Base-by-base conservation (phyloP, 2,888 invertebrate species). In the Iphiclides podalirius region DNA sequence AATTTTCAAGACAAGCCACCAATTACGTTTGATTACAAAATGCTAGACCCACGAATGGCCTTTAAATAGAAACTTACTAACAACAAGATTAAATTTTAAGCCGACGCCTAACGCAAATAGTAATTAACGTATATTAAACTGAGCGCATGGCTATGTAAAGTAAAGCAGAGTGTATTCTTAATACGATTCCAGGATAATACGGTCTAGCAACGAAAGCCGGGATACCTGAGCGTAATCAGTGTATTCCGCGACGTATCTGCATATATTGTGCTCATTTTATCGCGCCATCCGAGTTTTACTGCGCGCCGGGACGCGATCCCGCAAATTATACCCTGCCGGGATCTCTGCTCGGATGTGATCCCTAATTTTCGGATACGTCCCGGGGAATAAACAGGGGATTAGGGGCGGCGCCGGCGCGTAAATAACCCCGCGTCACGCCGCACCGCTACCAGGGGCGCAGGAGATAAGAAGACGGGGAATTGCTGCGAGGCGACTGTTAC, bases 301-400 rank as follows among this genome's bases (percentile, higher is more conserved):
- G 59, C 59, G 54, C 54, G 47, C 49, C 54, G 56, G 58, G 61
- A 59, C 66, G 59, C 6, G 1, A 71, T 71, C 70, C 78, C 73
- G 76, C 82, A 85, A 85, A 85, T 84, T 84, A 85, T n/a, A n/a
- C n/a, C n/a, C n/a, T n/a, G n/a, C 61, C 49, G 61, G 68, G 67
- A 70, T 68, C 66, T 64, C 55, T 53, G 56, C 72, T 72, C 62
- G 71, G 78, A 73, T 74, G 80, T 86, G 86, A 88, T 87, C 86
- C 87, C 87, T 87, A 86, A 87, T 88, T 88, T 87, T 84, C 85
- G 85, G 86, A 88, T 87, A 87, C 84, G 85, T 87, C 83, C 82
- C 79, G 64, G 72, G 72, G 84, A 83, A 87, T 86, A 87, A 87
- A 87, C 86, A 87, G 87, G 77, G 83, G 87, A 85, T 88, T 87